A percentile compares a stretch with the other conserved stretches of the same genome.
Conservation (phyloP, 2,888 invertebrate species). For the Xestoiulus laeticollis region DNA sequence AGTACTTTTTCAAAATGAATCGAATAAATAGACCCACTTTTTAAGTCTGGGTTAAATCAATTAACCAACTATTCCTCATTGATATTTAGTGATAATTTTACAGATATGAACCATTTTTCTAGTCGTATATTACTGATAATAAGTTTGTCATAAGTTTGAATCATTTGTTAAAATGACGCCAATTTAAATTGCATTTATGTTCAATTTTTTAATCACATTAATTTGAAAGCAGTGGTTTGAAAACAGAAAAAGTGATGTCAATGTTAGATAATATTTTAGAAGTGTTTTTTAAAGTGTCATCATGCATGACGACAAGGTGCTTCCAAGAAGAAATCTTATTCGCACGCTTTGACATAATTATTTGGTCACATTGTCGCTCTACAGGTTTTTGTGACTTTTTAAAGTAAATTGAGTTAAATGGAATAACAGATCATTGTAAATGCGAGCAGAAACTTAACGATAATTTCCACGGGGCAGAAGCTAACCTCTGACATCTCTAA, state of each 20-base stretch:
- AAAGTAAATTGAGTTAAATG: not conserved
- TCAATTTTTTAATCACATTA: not conserved
- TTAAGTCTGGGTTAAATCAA: not conserved
- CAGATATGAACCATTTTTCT: not conserved
- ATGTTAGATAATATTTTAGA: too few relatives aligned
- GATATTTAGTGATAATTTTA: not conserved
- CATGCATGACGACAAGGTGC: not conserved
- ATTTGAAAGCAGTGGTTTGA: not conserved
- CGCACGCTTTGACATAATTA: not conserved
- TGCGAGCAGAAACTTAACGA: too few relatives aligned
- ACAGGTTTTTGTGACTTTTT: not conserved
- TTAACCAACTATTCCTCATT: not conserved
- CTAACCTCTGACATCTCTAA: not conserved
- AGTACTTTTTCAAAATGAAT: not conserved
- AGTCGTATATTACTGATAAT: not conserved
- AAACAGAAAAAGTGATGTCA: not conserved
- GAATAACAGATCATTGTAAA: not conserved
- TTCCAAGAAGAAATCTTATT: not conserved
- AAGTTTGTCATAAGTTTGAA: too few relatives aligned
- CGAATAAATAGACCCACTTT: not conserved
- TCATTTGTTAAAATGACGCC: too few relatives aligned
- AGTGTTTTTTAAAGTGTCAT: too few relatives aligned
- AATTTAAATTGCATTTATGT: too few relatives aligned
- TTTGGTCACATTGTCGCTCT: not conserved
- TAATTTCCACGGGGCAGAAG: not conserved